phyloP scores from a whole-genome alignment of 2,113 vertebrate species.

The Nothocercus nigrocapillus region DNA sequence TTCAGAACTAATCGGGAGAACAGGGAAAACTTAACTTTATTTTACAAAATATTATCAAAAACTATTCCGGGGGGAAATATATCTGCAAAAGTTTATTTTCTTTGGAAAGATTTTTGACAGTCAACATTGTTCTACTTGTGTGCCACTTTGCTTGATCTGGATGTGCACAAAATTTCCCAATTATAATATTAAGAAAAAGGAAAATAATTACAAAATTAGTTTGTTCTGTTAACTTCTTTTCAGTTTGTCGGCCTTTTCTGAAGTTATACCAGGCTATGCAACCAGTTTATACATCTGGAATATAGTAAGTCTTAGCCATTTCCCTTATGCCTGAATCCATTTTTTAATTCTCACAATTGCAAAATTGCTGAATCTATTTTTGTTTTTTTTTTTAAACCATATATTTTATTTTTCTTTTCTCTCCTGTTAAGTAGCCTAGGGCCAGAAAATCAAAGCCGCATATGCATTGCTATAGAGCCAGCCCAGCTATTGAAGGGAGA shows the following conservation, averaged over 20 bases:
- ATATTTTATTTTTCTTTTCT: neutral
- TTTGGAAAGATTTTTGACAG: neutral
- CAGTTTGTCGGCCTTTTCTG: slow-evolving; percentile 91
- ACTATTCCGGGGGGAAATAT: neutral
- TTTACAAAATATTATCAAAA: neutral
- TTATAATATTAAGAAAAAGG: neutral
- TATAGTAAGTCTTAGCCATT: slow-evolving; percentile 87
- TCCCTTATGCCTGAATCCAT: neutral
- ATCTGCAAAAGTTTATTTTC: neutral
- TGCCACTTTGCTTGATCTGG: neutral
- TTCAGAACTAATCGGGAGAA: neutral
- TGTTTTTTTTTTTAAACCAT: neutral
- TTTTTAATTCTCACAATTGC: neutral
- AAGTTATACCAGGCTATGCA: slow-evolving; percentile 97
- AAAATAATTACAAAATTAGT: neutral
- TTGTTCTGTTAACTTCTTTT: slow-evolving; percentile 30
- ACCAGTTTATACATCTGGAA: slow-evolving; percentile 90
- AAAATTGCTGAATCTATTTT: neutral
- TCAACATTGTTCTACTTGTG: neutral
- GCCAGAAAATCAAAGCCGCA: slow-evolving; percentile 82
- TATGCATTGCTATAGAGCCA: slow-evolving; percentile 88
- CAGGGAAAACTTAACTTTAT: neutral
- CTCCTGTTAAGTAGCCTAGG: slow-evolving; percentile 81
- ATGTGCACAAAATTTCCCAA: neutral
- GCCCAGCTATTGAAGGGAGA: slow-evolving; percentile 96